Base-by-base conservation (phyloP, 2,113 vertebrate genomes). In the Triplophysa dalaica region DNA sequence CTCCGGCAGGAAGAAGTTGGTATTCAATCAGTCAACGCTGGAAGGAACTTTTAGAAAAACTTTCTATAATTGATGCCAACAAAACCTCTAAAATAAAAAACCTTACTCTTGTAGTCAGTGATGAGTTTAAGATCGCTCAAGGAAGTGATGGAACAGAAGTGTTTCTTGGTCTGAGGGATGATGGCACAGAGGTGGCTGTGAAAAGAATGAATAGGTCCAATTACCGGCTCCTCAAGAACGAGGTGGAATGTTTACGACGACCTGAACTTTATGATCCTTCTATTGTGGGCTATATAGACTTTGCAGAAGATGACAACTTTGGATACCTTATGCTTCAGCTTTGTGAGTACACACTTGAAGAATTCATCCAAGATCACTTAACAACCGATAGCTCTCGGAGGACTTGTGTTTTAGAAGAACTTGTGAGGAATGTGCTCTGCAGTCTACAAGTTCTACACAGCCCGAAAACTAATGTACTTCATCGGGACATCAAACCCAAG, bases 401-500 rank as follows among this genome's bases (percentile, higher is more conserved):
- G 63, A 10, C 1, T 3, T 12, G 9, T 0, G 24, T 63, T 0
- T 26, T 52, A 74, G 80, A 38, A 64, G 58, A 79, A 60, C 63
- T 89, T 13, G 81, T 84, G 5, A 0, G 13, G 5, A 41, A 90
- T 13, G 1, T 91, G 17, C 87, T 92, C 0, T 8, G 72, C 0
- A 82, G 90, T 63, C 63, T 92, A 66, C 72, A 1, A 0, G 85
- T 84, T 13, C 87, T 92, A 82, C 90, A 90, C 38, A 60, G 54
- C 65, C 19, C 10, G 4, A 22, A 41, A 2, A 82, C 83, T 45
- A 84, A 65, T 50, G 85, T 90, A 61, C 76, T 92, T 0, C 90
- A 91, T 1, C 78, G 89, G 2, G 89, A 92, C 73, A 81, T 92
- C n/a, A 92, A 90, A 84, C 90, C 91, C 4, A 89, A 89, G 75